Evolutionary conservation across 2,888 invertebrate genomes (phyloP), one percentile per base, ranked within the genome.

Genomic region (Operophtera brumata): DNA sequence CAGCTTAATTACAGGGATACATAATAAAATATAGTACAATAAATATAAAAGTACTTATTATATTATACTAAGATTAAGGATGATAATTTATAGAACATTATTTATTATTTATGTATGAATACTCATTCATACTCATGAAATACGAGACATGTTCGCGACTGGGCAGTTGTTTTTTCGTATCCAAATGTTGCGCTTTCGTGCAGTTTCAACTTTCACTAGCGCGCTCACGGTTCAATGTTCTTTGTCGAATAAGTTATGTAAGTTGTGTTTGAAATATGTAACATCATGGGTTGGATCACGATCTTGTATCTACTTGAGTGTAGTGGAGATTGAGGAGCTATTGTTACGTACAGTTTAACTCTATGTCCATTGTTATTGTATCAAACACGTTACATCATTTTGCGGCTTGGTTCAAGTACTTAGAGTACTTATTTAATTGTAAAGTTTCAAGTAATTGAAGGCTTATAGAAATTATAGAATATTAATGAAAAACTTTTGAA

Each of bases 131-230:
- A 34, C 34, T 20, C n/a, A 10, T 30, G 7, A 30, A 34, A 13
- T 35, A 41, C 40, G 32, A 13, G 37, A 37, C 37, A 52, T 41
- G 28, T 20, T 34, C 8, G 7, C 47, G 25, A 0, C 13, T 47
- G 47, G 35, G 47, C 42, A 65, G 25, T 6, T 69, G 58, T 57
- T 68, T 69, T 70, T 63, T 64, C 59, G 47, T 51, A 57, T 57
- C 65, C 69, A 64, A 75, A 75, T 68, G 65, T 66, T 65, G 65
- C 61, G 77, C 77, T 80, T 77, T 71, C 77, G 64, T 66, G 52
- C 56, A 56, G 62, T 70, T 68, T 62, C 66, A 69, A 80, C 80
- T 81, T 82, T 82, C 82, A 77, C 81, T 76, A 52, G 51, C 52
- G 47, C 55, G 57, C 48, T 52, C 48, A 47, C 49, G 58, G 70